Evolutionary conservation across 2,888 invertebrate species (phyloP), one percentile per base, ranked within the genome.

Genomic region (Drosophila multiciliata): DNA sequence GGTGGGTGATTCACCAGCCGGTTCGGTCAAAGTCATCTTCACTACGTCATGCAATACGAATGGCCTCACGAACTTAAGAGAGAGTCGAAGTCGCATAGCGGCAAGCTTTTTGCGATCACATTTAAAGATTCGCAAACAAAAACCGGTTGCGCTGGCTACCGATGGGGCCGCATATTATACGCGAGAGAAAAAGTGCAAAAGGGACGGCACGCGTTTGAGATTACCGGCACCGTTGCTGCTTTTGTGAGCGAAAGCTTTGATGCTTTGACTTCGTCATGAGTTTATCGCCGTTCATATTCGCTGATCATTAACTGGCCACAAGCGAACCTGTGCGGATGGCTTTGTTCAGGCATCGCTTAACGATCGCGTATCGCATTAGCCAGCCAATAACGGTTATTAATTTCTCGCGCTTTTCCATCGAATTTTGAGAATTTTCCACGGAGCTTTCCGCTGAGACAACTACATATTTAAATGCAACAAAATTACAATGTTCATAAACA

Each of bases 41-140:
- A 32, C 76, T 67, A 89, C 90, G 89, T 89, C 90, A 89, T 80
- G 55, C 66, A 63, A 66, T 20, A 59, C 61, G 63, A 64, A 65
- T 64, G 71, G 52, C 54, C 70, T 72, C 40, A 45, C 42, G 53
- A 52, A 35, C 20, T 48, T 38, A 49, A 70, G 67, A 63, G 67
- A 63, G 73, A 62, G 33, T n/a, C 8, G 45, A 15, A 15, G 7
- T 15, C 62, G 60, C 38, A 42, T 5, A 29, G 48, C 29, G 36
- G 23, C 59, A 66, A 77, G 77, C 77, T 57, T 75, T 65, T 52
- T 17, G 9, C 75, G 68, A 58, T 68, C 73, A 49, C 5, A 20
- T 83, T 17, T 42, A 33, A 32, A 83, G 63, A 68, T 23, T 23
- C 15, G 35, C 17, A 38, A 12, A 1, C 32, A 9, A 26, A 17